Conservation (phyloP, 2,113 vertebrate genomes). For the Lophochroa leadbeateri region DNA sequence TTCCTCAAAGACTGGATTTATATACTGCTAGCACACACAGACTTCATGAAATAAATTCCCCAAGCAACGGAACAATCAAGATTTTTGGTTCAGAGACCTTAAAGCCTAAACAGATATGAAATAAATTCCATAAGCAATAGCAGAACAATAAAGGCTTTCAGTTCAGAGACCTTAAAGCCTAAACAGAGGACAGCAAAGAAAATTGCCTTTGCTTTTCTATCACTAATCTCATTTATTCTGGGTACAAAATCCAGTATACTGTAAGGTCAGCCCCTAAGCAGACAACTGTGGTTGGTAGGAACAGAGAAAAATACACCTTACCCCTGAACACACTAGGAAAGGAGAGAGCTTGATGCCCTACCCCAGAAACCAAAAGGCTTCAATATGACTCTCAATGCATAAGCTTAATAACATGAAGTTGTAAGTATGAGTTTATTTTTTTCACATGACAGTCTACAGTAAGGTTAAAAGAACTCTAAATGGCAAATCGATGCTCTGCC, state of each 20-base stretch:
- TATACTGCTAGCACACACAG: background rate
- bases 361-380: background rate
- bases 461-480: background rate
- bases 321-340: background rate
- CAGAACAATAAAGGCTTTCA: no score
- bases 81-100: background rate
- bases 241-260: background rate
- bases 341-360: background rate
- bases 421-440: background rate
- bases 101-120: no score
- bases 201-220: background rate
- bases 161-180: background rate
- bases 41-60: background rate
- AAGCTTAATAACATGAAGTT: background rate
- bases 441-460: background rate
- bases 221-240: background rate
- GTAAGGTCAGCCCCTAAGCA: background rate
- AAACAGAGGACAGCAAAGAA: background rate
- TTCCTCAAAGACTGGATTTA: background rate
- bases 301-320: background rate
- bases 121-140: no score
- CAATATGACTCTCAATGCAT: background rate
- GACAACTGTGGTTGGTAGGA: background rate
- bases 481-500: background rate
- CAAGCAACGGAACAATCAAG: background rate